These are phyloP conservation scores for Aphelocoma coerulescens DNA, from an alignment of 2,113 vertebrate genomes.

Conservation along the genomic window DNA sequence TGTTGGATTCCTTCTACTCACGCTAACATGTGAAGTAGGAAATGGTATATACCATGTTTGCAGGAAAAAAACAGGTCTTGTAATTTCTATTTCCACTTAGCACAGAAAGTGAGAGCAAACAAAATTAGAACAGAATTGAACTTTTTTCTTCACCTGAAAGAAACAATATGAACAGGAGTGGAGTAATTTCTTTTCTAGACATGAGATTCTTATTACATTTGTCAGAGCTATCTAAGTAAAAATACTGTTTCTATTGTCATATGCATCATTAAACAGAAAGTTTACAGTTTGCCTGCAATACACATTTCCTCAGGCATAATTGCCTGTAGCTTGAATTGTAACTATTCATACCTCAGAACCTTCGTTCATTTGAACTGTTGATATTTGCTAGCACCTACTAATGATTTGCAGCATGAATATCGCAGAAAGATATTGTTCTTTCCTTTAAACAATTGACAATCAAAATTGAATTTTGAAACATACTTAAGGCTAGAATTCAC, in stretches of 20 bases:
- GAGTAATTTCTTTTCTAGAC: neutral
- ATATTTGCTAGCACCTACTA: neutral
- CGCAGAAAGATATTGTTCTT: neutral
- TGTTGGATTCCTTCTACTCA: neutral
- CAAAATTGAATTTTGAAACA: neutral
- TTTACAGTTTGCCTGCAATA: neutral
- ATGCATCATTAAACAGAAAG: neutral
- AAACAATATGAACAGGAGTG: neutral
- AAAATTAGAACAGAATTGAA: neutral
- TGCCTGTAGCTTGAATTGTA: neutral
- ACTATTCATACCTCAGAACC: neutral
- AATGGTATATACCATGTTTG: neutral
- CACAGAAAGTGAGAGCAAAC: neutral
- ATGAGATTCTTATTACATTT: neutral
- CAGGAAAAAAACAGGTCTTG: neutral
- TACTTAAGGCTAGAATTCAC: neutral
- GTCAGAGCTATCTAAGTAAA: neutral
- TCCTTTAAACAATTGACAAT: neutral
- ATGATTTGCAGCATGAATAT: neutral
- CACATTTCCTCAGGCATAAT: conserved; percentile 20
- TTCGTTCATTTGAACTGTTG: neutral
- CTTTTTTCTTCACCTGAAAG: neutral
- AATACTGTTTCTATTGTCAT: neutral
- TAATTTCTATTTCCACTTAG: neutral
- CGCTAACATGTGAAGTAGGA: accelerated